Evolutionary conservation across 2,888 invertebrate genomes (phyloP).

Genomic region (Imbricaverruca yamaguchii): DNA sequence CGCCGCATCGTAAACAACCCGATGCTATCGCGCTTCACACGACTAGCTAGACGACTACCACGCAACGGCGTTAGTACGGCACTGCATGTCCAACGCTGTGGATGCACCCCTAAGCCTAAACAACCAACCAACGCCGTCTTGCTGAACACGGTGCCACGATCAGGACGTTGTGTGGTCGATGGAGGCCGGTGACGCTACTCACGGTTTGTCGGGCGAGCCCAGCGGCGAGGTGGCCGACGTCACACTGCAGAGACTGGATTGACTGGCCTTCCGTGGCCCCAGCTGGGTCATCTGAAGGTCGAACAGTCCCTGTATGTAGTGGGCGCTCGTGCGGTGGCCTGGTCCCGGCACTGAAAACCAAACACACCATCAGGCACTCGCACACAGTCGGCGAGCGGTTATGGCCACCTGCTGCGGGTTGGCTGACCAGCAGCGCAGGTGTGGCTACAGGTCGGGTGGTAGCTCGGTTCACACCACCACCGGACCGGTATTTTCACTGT

Average conservation of each 20-base stretch:
- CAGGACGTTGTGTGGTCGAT: too few relatives aligned
- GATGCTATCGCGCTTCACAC: background rate
- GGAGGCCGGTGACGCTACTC: background rate
- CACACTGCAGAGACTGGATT: background rate
- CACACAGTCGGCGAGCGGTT: too few relatives aligned
- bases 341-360: conserved; percentile 52
- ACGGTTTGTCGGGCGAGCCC: background rate
- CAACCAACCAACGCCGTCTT: too few relatives aligned
- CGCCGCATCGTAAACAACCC: too few relatives aligned
- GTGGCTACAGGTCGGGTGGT: too few relatives aligned
- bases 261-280: background rate
- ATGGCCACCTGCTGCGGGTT: too few relatives aligned
- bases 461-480: too few relatives aligned
- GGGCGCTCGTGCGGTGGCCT: conserved; percentile 58
- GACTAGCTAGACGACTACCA: conserved; percentile 6
- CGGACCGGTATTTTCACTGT: too few relatives aligned
- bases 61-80: background rate
- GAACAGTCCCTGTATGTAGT: conserved; percentile 61
- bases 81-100: too few relatives aligned
- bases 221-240: background rate
- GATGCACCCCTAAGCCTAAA: too few relatives aligned
- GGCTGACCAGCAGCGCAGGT: too few relatives aligned
- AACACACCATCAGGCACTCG: background rate
- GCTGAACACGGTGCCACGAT: too few relatives aligned
- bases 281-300: conserved; percentile 44